Percentiles rank a stretch among this genome's conserved stretches.
phyloP scores from a whole-genome alignment of 1,140 invertebrate genomes.

The Hyposmocoma kahamanoa region DNA sequence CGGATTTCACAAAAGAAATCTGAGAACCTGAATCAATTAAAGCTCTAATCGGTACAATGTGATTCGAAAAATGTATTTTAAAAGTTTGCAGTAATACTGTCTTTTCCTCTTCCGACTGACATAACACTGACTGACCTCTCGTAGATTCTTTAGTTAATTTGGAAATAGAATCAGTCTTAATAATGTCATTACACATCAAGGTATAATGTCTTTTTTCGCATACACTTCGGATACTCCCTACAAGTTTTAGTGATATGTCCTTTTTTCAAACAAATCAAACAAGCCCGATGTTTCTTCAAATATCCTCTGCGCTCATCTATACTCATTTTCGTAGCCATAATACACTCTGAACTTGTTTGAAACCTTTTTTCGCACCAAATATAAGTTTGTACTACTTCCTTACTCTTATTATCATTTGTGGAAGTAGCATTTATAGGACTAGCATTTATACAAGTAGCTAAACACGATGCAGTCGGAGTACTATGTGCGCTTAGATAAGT shows the following conservation, averaged over 20 bases:
- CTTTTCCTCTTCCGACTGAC: neutral
- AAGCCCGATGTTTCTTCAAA: neutral
- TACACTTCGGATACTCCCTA: constrained; percentile 4
- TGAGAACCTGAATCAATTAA: constrained; percentile 3
- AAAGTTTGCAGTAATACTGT: neutral
- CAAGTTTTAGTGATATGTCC: neutral
- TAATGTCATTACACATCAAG: neutral
- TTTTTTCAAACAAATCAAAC: constrained; percentile 1
- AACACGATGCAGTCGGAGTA: too few relatives aligned
- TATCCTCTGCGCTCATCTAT: neutral
- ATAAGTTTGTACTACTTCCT: neutral
- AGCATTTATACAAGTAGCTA: too few relatives aligned
- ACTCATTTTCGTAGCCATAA: constrained; percentile 5
- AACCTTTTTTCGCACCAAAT: constrained; percentile 10
- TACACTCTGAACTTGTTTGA: constrained; percentile 5
- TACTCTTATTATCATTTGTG: too few relatives aligned
- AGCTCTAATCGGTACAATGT: neutral
- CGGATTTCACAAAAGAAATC: neutral
- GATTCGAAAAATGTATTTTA: neutral
- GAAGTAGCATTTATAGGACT: too few relatives aligned
- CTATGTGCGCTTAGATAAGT: too few relatives aligned
- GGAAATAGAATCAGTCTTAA: neutral
- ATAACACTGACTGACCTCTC: neutral
- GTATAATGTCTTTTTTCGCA: constrained; percentile 4
- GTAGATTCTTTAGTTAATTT: too few relatives aligned